These are phyloP conservation scores for Dipus sagitta DNA, from an alignment of 2,797 vertebrate genomes.

Conservation along the genomic window DNA sequence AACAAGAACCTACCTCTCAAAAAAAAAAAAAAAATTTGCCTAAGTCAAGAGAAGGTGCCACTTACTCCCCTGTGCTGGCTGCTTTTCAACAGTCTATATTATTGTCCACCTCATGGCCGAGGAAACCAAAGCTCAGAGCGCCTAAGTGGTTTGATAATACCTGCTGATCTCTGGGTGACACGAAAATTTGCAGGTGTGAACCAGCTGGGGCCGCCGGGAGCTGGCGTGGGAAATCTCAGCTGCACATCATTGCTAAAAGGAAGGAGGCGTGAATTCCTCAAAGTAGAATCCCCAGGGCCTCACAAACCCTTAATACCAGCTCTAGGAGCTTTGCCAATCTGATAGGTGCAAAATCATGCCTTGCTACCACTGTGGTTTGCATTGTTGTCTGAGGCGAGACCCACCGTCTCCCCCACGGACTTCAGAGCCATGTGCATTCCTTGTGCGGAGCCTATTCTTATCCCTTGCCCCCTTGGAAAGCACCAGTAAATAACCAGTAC, in stretches of 20 bases:
- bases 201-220: not conserved
- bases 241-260: not conserved
- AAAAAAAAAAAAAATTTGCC: not conserved
- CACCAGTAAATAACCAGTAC: not conserved
- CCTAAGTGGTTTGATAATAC: not conserved
- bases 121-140: not conserved
- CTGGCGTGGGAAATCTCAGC: not conserved
- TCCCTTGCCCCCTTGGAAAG: slow-evolving; percentile 37
- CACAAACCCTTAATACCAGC: not conserved
- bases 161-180: not conserved
- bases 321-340: slow-evolving; percentile 19
- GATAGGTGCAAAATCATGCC: not conserved
- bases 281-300: not conserved
- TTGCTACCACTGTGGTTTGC: slow-evolving; percentile 18
- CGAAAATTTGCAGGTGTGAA: slow-evolving; percentile 20
- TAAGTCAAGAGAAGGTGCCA: slow-evolving; percentile 2
- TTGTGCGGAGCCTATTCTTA: slow-evolving; percentile 15
- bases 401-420: not conserved
- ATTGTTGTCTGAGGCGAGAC: slow-evolving; percentile 31
- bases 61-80: not conserved
- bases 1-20: too few relatives aligned
- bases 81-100: not conserved
- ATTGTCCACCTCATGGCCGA: slow-evolving; percentile 6
- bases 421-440: not conserved
- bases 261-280: not conserved